These are phyloP conservation scores for Perccottus glenii DNA, from an alignment of 2,113 vertebrate species.

Conservation along the genomic window DNA sequence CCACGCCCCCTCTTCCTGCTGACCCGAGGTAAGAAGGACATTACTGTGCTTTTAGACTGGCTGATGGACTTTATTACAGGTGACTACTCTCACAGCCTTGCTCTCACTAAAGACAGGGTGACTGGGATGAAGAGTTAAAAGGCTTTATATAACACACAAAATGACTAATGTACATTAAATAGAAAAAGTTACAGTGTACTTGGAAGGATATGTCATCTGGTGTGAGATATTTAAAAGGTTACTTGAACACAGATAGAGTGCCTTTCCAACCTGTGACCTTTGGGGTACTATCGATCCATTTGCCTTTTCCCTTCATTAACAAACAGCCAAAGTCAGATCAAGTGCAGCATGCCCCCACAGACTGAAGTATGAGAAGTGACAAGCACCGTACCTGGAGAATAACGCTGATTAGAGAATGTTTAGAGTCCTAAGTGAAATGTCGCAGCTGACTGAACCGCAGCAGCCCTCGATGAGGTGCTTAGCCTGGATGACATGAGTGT, in stretches of 20 bases:
- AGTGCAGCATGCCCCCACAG: constrained; percentile 7
- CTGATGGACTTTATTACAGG: constrained; percentile 53
- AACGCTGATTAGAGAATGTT: constrained; percentile 40
- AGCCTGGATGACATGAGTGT: constrained; percentile 29
- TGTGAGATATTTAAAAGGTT: constrained; percentile 50
- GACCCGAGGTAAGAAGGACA: constrained; percentile 54
- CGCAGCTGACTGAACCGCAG: constrained; percentile 37
- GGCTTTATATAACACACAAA: constrained; percentile 48
- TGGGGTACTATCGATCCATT: constrained; percentile 48
- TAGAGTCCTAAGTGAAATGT: constrained; percentile 36
- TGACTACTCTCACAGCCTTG: constrained; percentile 40
- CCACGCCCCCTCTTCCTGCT: constrained; percentile 37
- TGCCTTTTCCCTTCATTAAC: constrained; percentile 51
- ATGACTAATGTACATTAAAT: constrained; percentile 45
- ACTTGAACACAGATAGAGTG: constrained; percentile 18
- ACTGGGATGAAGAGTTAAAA: constrained; percentile 24
- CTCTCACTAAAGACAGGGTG: constrained; percentile 37
- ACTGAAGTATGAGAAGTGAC: constrained; percentile 55
- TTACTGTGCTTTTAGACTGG: constrained; percentile 53
- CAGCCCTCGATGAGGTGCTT: constrained; percentile 24
- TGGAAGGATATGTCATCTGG: constrained; percentile 17
- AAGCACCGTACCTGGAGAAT: constrained; percentile 37
- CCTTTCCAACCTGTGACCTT: constrained; percentile 42
- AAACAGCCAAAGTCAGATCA: constrained; percentile 29
- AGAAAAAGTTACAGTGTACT: constrained; percentile 12